Conservation (phyloP, 1,140 invertebrate genomes). For the Neodiprion fabricii region DNA sequence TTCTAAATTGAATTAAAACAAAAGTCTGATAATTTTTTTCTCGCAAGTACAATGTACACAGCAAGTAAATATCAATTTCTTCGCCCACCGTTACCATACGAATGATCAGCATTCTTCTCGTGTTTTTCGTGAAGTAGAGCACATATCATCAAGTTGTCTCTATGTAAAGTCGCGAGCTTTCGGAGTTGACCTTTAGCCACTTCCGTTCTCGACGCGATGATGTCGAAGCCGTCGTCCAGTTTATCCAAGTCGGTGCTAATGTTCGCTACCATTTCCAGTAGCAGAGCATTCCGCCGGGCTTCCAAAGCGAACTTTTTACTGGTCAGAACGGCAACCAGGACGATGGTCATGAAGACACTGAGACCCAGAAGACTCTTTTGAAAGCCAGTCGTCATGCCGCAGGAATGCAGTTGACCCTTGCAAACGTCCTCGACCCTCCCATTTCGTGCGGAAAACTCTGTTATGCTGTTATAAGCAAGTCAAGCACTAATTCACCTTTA, state of each 20-base stretch:
- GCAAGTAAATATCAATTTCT: background rate
- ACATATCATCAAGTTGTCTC: conserved; percentile 46
- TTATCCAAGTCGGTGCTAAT: conserved; percentile 48
- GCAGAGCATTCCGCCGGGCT: conserved; percentile 31
- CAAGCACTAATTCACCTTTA: too few species aligned
- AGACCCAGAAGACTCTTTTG: conserved; percentile 41
- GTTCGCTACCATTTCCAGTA: conserved; percentile 48
- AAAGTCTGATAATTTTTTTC: too few species aligned
- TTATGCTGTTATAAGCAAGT: too few species aligned
- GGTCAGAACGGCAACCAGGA: conserved; percentile 37
- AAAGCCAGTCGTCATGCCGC: conserved; percentile 36
- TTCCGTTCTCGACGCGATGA: conserved; percentile 41
- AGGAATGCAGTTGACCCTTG: conserved; percentile 15
- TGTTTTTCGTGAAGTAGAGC: conserved; percentile 35
- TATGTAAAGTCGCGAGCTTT: conserved; percentile 40
- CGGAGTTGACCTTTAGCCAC: conserved; percentile 37
- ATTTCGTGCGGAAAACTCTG: background rate
- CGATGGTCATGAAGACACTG: conserved; percentile 33
- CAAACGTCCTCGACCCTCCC: conserved; percentile 14
- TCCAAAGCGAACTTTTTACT: conserved; percentile 39
- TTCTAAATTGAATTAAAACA: too few species aligned
- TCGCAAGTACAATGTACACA: too few species aligned
- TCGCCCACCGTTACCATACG: background rate
- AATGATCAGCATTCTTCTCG: background rate
- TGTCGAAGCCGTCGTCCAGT: conserved; percentile 44